Evolutionary conservation across 2,888 invertebrate species (phyloP).

Genomic region (Cybosia mesomella): DNA sequence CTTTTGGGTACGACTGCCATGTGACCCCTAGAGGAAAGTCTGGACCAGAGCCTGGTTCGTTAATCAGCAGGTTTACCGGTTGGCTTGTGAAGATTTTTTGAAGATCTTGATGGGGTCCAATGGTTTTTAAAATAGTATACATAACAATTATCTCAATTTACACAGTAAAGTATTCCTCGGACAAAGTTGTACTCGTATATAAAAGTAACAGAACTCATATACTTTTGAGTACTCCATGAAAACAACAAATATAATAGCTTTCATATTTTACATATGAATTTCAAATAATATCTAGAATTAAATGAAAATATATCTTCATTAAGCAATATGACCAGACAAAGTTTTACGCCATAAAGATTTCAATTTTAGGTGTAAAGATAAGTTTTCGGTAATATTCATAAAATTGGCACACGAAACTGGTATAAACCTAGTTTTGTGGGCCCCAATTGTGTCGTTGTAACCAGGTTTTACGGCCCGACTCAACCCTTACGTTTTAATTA

Average conservation of each 20-base stretch:
- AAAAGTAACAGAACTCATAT: background rate
- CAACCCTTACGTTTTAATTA: conserved; percentile 57
- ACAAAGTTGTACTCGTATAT: background rate
- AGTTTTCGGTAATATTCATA: conserved; percentile 40
- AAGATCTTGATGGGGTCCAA: too few relatives aligned
- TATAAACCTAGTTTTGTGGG: conserved; percentile 55
- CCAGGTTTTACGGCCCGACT: conserved; percentile 48
- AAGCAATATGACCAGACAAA: conserved; percentile 26
- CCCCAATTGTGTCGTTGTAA: conserved; percentile 42
- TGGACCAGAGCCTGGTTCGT: too few relatives aligned
- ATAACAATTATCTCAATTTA: too few relatives aligned
- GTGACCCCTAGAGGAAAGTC: too few relatives aligned
- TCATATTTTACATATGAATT: background rate
- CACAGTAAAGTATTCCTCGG: too few relatives aligned
- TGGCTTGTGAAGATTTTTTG: too few relatives aligned
- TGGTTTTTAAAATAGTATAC: too few relatives aligned
- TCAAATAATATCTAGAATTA: background rate
- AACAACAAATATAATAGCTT: background rate
- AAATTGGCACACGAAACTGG: conserved; percentile 43
- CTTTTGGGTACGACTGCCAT: too few relatives aligned
- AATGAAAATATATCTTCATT: background rate
- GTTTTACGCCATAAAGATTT: conserved; percentile 27
- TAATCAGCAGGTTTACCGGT: too few relatives aligned
- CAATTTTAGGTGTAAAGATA: conserved; percentile 37
- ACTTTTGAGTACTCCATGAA: background rate